Evolutionary conservation across 2,797 vertebrate genomes (phyloP), one percentile per base, ranked within the genome.

Genomic region (Echeneis naucrates): DNA sequence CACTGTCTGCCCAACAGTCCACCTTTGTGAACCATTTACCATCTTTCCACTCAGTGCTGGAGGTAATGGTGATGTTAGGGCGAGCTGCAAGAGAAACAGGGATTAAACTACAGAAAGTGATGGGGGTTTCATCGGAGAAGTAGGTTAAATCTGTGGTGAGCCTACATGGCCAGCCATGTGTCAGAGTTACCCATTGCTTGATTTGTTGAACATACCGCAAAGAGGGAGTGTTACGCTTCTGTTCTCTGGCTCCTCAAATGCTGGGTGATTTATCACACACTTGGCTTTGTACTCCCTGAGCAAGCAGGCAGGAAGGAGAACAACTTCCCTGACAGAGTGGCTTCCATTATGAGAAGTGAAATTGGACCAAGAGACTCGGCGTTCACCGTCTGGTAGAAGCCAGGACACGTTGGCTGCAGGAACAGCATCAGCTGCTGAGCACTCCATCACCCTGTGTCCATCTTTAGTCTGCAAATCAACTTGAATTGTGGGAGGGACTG

Each of bases 341-440:
- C 87, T 92, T 82, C 87, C 87, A 83, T 93, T 93, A 83, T 72
- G 80, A 77, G 82, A 89, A 58, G 87, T 87, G 80, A 83, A 81
- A 80, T 89, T 87, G 73, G 87, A 88, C 83, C 81, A 80, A 73
- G 79, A 70, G 58, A 59, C 87, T 70, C 55, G 75, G 58, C 89
- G 87, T 72, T 92, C 81, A 73, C 88, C 89, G 84, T 88, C 77
- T 23, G 92, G 91, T 70, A 91, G 85, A 65, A 87, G 67, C 92
- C 93, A 95, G 80, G 92, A 94, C 68, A 94, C 47, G 59, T 85
- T 93, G 81, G 94, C 92, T 60, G 80, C 88, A 53, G 92, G 93
- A 78, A 87, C 68, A 35, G 87, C 90, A 71, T 88, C 86, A 26
- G 78, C 87, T 53, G 92, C 93, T 48, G 80, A 87, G 81, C 92